A percentile compares a stretch with the other conserved stretches of the same genome.
phyloP scores from a whole-genome alignment of 2,888 invertebrate species.

The Cylindroiulus punctatus region DNA sequence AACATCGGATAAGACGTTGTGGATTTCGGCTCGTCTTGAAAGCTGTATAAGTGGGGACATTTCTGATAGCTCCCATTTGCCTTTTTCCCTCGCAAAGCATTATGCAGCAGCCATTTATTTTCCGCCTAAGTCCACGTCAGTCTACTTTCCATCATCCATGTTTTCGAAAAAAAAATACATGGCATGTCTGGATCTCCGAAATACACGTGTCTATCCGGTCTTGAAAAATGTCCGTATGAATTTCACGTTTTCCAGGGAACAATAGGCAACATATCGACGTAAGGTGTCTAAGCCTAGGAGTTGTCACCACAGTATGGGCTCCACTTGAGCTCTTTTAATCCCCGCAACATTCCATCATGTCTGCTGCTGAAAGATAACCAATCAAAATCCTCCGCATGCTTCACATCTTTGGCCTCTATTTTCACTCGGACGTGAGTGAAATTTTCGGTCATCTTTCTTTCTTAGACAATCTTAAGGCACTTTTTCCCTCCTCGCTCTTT shows the following conservation, averaged over 20 bases:
- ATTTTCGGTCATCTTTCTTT: constrained; percentile 18
- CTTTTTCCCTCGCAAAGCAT: neutral
- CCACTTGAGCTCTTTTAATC: constrained; percentile 18
- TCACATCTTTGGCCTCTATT: constrained; percentile 18
- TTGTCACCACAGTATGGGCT: neutral
- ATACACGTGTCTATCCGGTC: constrained; percentile 7
- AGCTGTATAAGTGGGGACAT: neutral
- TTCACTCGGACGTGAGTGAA: constrained; percentile 18
- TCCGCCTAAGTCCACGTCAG: neutral
- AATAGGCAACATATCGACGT: constrained; percentile 11
- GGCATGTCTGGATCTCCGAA: neutral
- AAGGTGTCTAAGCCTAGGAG: neutral
- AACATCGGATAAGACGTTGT: neutral
- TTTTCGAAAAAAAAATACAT: neutral
- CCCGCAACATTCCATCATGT: constrained; percentile 18
- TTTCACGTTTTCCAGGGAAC: constrained; percentile 18
- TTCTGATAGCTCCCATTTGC: constrained; percentile 9
- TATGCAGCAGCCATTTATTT: neutral
- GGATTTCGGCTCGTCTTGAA: neutral
- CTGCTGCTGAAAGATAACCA: constrained; percentile 18
- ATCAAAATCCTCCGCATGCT: constrained; percentile 18
- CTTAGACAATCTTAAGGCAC: constrained; percentile 2
- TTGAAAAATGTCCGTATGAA: constrained; percentile 18
- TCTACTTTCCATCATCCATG: neutral
- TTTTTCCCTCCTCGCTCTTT: neutral